These are phyloP conservation scores for Autographa pulchrina DNA, from an alignment of 2,888 invertebrate genomes.

Conservation along the genomic window DNA sequence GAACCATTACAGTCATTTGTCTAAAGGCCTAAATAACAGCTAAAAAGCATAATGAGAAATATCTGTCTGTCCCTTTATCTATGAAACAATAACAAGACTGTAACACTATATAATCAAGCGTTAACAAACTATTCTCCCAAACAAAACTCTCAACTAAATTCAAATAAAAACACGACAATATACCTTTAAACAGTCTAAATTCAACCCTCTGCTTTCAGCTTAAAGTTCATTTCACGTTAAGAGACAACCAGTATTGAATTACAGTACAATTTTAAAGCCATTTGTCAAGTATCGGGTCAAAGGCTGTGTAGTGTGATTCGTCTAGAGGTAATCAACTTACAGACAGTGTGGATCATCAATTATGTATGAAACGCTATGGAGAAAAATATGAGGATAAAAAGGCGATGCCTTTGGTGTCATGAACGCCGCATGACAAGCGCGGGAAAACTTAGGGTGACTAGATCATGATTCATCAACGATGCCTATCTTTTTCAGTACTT, in stretches of 20 bases:
- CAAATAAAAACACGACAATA: conserved; percentile 39
- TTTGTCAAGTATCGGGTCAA: conserved; percentile 81
- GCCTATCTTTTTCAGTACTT: neutral
- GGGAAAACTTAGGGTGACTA: conserved; percentile 4
- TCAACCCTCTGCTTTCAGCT: fast-evolving
- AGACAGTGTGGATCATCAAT: conserved; percentile 79
- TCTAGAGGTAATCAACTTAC: conserved; percentile 79
- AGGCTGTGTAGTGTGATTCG: conserved; percentile 79
- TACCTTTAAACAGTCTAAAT: neutral
- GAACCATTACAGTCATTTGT: too few relatives aligned
- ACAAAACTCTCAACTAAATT: conserved; percentile 29
- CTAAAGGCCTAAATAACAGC: too few relatives aligned
- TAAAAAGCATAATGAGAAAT: too few relatives aligned
- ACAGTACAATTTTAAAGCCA: conserved; percentile 73
- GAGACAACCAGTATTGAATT: conserved; percentile 33
- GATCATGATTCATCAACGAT: neutral
- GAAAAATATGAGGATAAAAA: conserved; percentile 7
- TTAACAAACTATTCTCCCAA: conserved; percentile 36
- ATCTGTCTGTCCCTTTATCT: neutral
- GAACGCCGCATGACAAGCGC: neutral
- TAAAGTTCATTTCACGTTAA: conserved; percentile 42
- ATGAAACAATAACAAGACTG: conserved; percentile 10
- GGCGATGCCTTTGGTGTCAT: neutral
- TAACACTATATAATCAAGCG: conserved; percentile 31
- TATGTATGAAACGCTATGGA: conserved; percentile 59